Percentiles rank a stretch among this genome's conserved stretches.
These are phyloP conservation scores for Scartelaos histophorus DNA, from an alignment of 2,113 vertebrate species.

Conservation along the genomic window DNA sequence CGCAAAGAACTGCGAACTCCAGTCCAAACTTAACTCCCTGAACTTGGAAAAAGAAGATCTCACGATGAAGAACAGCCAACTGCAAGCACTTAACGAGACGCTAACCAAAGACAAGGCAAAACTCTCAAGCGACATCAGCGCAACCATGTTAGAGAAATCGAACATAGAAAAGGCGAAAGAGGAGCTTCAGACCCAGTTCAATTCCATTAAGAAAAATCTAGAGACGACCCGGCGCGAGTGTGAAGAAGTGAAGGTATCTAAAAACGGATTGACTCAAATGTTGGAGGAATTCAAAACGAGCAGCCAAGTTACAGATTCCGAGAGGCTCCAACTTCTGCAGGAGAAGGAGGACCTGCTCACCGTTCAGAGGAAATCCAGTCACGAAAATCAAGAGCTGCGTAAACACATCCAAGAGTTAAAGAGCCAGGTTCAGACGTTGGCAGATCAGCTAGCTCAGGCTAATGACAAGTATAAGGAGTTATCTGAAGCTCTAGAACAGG, in stretches of 20 bases:
- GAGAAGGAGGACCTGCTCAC: conserved; percentile 85
- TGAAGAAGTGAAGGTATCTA: conserved; percentile 79
- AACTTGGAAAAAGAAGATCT: conserved; percentile 77
- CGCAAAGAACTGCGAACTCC: conserved; percentile 72
- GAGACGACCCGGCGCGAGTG: conserved; percentile 63
- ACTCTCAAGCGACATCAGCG: conserved; percentile 67
- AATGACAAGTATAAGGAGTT: conserved; percentile 67
- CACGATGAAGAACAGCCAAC: conserved; percentile 61
- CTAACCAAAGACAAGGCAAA: conserved; percentile 71
- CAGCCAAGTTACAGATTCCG: conserved; percentile 78
- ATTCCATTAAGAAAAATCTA: conserved; percentile 65
- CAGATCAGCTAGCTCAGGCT: conserved; percentile 58
- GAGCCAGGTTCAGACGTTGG: conserved; percentile 66
- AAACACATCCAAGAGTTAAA: conserved; percentile 73
- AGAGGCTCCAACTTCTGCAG: conserved; percentile 80
- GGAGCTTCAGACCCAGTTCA: conserved; percentile 72
- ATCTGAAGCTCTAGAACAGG: conserved; percentile 67
- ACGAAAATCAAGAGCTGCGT: conserved; percentile 81
- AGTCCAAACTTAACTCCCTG: conserved; percentile 69
- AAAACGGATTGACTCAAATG: conserved; percentile 71
- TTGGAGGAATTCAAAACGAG: conserved; percentile 85
- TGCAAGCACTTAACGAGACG: conserved; percentile 74
- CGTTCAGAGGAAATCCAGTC: conserved; percentile 74
- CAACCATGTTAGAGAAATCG: conserved; percentile 65
- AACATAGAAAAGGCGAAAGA: conserved; percentile 52